phyloP scores from a whole-genome alignment of 2,797 vertebrate genomes.

The Botia kubotai region DNA sequence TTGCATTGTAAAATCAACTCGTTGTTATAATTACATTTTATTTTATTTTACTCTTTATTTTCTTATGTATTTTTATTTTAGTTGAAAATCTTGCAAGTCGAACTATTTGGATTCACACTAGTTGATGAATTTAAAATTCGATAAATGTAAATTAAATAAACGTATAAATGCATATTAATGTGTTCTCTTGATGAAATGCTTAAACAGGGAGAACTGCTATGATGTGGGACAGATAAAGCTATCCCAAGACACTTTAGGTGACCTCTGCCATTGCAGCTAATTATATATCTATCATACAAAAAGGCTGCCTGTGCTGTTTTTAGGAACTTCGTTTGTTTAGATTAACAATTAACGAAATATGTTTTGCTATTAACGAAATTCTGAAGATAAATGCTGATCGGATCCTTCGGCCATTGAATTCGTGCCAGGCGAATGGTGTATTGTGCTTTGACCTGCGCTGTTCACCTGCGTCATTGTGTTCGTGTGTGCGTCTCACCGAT shows the following conservation, averaged over 20 bases:
- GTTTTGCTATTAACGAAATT: slow-evolving; percentile 48
- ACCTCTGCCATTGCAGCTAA: not conserved
- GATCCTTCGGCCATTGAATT: slow-evolving; percentile 26
- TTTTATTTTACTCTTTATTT: no score
- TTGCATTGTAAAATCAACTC: no score
- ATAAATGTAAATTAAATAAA: no score
- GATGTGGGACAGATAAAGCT: not conserved
- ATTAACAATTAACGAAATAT: slow-evolving; percentile 44
- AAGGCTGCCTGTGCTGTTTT: not conserved
- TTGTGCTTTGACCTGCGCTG: not conserved
- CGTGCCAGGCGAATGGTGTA: slow-evolving; percentile 46
- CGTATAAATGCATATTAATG: no score
- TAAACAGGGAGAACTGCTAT: not conserved
- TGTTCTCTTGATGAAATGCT: not conserved
- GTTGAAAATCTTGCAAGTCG: no score
- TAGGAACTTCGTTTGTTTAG: slow-evolving; percentile 42
- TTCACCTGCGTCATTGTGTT: not conserved
- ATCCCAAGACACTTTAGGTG: not conserved
- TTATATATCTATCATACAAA: not conserved
- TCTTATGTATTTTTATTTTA: no score
- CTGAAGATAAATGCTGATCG: slow-evolving; percentile 3
- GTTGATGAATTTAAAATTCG: no score
- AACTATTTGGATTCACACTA: no score
- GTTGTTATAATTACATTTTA: no score
- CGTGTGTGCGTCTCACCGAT: not conserved